Evolutionary conservation across 2,888 invertebrate genomes (phyloP).

Genomic region (Drosophila paracracens): DNA sequence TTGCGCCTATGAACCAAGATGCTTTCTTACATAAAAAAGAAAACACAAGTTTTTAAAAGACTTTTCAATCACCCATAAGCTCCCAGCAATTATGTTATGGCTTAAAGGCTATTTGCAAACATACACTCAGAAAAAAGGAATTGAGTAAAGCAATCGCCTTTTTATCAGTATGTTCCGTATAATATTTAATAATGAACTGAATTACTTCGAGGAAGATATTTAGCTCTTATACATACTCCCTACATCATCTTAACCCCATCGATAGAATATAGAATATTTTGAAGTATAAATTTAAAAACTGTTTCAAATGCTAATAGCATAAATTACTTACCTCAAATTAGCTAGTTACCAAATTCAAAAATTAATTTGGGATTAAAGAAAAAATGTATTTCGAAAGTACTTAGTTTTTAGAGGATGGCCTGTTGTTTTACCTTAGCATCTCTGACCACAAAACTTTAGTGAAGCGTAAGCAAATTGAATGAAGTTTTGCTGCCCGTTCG

Average conservation of each 20-base stretch:
- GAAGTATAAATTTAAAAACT: not conserved
- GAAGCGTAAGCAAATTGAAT: constrained; percentile 23
- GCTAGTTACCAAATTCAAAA: not conserved
- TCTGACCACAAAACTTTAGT: not conserved
- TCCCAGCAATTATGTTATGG: not conserved
- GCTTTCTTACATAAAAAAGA: not conserved
- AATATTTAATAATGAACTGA: not conserved
- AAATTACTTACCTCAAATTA: not conserved
- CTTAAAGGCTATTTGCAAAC: not conserved
- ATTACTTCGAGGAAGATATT: not conserved
- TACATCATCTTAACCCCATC: not conserved
- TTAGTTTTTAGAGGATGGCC: not conserved
- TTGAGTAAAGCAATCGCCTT: not conserved
- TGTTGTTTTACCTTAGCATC: not conserved
- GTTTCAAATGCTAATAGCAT: not conserved
- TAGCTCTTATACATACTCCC: not conserved
- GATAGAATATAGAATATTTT: not conserved
- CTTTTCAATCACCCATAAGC: not conserved
- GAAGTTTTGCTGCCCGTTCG: not conserved
- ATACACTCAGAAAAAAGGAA: not conserved
- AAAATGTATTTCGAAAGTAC: not conserved
- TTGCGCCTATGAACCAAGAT: not conserved
- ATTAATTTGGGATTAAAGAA: not conserved
- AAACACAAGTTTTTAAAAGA: not conserved
- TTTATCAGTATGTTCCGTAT: not conserved